These are phyloP conservation scores for Pseudorhiza aurosa DNA, from an alignment of 30 jellyfish, hydroid and myxozoan species.

Conservation along the genomic window DNA sequence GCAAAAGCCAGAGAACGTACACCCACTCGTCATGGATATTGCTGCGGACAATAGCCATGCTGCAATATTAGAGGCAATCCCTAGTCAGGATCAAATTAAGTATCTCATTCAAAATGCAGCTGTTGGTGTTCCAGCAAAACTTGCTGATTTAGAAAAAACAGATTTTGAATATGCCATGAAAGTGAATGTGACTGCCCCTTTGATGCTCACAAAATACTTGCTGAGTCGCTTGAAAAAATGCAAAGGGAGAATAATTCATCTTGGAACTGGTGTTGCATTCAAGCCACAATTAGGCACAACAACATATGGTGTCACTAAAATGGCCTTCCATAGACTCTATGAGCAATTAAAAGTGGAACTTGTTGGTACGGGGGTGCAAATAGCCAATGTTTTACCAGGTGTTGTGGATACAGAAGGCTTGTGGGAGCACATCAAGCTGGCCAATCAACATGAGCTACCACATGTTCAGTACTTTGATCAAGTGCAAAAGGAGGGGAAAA, in stretches of 20 bases:
- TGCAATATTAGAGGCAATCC: constrained; percentile 7
- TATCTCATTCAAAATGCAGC: constrained; percentile 62
- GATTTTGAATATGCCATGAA: constrained; percentile 61
- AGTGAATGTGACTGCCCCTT: constrained; percentile 58
- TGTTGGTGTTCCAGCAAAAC: constrained; percentile 45
- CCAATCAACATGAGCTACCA: constrained; percentile 26
- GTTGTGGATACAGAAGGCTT: constrained; percentile 66
- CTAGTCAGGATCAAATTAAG: constrained; percentile 17
- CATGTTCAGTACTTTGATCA: constrained; percentile 45
- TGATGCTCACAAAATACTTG: constrained; percentile 11
- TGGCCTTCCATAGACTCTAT: constrained; percentile 57
- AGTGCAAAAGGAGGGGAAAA: constrained; percentile 36
- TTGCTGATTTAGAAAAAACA: constrained; percentile 5
- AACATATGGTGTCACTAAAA: constrained; percentile 56
- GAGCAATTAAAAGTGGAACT: constrained; percentile 42
- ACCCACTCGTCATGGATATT: constrained; percentile 15
- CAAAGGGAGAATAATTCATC: constrained; percentile 45
- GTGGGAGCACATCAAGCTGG: constrained; percentile 51
- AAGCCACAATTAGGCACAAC: constrained; percentile 57
- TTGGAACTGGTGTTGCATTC: constrained; percentile 68
- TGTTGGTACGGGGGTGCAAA: constrained; percentile 39
- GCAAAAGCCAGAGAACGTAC: constrained; percentile 1
- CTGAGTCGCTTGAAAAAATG: not conserved
- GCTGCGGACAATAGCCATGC: constrained; percentile 7
- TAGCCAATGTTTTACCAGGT: constrained; percentile 55